Base-by-base conservation (phyloP, 30 jellyfish, hydroid and myxozoan species). In the Nemopilema nomurai region DNA sequence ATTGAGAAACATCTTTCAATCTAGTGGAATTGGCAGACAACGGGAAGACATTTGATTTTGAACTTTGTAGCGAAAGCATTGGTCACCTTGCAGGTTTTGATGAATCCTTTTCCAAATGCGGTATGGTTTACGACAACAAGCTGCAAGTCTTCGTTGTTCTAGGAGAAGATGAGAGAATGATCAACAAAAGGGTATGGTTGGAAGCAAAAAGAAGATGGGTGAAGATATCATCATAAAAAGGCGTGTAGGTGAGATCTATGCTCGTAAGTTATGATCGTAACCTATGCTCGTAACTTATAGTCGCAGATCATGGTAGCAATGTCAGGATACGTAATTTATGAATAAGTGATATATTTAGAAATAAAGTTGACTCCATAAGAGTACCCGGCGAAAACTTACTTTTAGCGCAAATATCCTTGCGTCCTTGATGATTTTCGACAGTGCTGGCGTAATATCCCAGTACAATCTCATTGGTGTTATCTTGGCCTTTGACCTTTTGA, bases 51-150 rank as follows among this genome's bases (percentile, higher is more conserved):
- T 6, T 41, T 3, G 57, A 13, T 41, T 41, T 41, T 41, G n/a
- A n/a, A n/a, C n/a, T n/a, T 19, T 8, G 21, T 17, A 53, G 0
- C 27, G 67, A 24, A 29, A 0, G 16, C 9, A 16, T 18, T 20
- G 1, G 51, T 28, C 57, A 90, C 98, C 96, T 93, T 93, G 81
- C 95, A 80, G 9, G 96, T 83, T 81, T 93, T 93, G 80, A 93
- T 93, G 77, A 81, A 89, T 1, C 98, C 97, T 79, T 93, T 93
- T 50, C 98, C 98, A 80, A 88, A 93, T 30, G 94, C 96, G 3
- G 79, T 63, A 69, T 93, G 97, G 30, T 29, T 75, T 26, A 79
- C 67, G 28, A 93, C 91, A 16, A 64, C 78, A 3, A 93, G 49
- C 23, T 79, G 87, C 78, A 93, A 79, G 74, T 93, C 98, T 25